Base-by-base conservation (phyloP, 2,888 invertebrate genomes). In the Oegoconia quadripuncta region DNA sequence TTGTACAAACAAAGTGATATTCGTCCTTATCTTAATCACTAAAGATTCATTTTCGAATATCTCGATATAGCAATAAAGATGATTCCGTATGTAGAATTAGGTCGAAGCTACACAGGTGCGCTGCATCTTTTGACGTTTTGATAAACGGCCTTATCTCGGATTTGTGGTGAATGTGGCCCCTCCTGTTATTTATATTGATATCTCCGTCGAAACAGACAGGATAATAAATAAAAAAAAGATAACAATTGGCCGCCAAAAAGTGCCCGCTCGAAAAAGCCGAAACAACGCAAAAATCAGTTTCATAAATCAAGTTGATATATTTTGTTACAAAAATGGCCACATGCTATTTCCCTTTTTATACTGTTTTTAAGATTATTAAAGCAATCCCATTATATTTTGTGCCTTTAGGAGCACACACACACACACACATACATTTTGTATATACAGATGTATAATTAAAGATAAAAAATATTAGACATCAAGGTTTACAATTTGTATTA, bases 71-170 rank as follows among this genome's bases (percentile, higher is more conserved):
- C 33, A 22, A 26, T 52, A 51, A 48, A 43, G 41, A 44, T 46
- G 47, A 47, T 55, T 49, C 41, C 39, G 41, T 50, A 48, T 51
- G 46, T 40, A 49, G 59, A 74, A 72, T 64, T 68, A 68, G 73
- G 70, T 64, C 65, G 60, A 37, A 43, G 41, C 23, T 40, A 54
- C 62, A 61, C 70, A 70, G 70, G 69, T 73, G 37, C 31, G 50
- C 45, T 66, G 66, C 63, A 65, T 64, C 55, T 60, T 67, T 59
- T 60, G 74, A 68, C 71, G 54, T 61, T 52, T 61, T 73, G 73
- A 74, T 71, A 63, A 71, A 73, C 66, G 57, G 50, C 38, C 46
- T 49, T 54, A 39, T 47, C 59, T 52, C 42, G 44, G 64, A 64
- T 67, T 67, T 61, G 59, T 59, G 56, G 58, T 40, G 42, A 55